A percentile compares a stretch with the other conserved stretches of the same genome.
These are phyloP conservation scores for Podarcis raffonei DNA, from an alignment of 2,113 vertebrate species.

Conservation along the genomic window DNA sequence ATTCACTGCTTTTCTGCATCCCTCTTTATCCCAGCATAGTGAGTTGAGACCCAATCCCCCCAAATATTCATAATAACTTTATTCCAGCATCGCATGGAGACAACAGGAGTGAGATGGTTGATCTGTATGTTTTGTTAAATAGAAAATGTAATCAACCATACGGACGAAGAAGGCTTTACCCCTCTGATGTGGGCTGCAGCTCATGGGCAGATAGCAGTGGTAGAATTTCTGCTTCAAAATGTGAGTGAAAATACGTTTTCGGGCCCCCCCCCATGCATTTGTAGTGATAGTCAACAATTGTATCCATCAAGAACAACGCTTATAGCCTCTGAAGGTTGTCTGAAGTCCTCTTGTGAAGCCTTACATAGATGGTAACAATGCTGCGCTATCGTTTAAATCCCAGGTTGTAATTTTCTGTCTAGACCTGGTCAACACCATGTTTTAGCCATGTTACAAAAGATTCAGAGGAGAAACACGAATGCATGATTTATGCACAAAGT, in stretches of 20 bases:
- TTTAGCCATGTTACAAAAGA: not conserved
- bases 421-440: not conserved
- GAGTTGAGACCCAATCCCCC: not conserved
- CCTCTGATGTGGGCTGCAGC: conserved; percentile 99
- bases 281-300: not conserved
- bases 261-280: not conserved
- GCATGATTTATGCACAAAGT: not conserved
- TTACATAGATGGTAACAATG: not conserved
- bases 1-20: not conserved
- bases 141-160: conserved; percentile 96
- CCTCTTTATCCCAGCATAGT: not conserved
- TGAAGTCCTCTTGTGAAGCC: not conserved
- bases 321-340: not conserved
- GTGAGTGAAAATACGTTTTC: conserved; percentile 75
- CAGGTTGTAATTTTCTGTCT: not conserved
- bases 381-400: not conserved
- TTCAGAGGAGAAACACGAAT: not conserved
- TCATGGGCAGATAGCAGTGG: conserved; percentile 97
- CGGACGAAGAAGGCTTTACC: conserved; percentile 98
- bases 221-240: conserved; percentile 98
- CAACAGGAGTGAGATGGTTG: conserved; percentile 46
- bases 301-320: not conserved
- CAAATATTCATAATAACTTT: not conserved
- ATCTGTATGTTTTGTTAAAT: conserved; percentile 68
- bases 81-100: not conserved